Evolutionary conservation across 2,797 vertebrate species (phyloP).

Genomic region (Calcarius lapponicus): DNA sequence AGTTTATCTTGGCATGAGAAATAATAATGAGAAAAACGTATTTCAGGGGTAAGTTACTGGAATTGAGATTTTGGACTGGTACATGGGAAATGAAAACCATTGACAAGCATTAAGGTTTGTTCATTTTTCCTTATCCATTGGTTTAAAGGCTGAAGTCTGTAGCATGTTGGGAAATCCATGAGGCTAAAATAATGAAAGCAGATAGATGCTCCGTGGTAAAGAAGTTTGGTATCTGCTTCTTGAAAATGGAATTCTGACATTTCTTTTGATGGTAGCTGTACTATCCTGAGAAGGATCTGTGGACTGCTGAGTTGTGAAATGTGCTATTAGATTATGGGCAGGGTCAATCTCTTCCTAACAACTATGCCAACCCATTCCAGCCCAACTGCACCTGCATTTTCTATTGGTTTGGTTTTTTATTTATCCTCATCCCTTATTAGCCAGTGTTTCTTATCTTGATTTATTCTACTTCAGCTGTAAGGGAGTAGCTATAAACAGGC

Average conservation of each 20-base stretch:
- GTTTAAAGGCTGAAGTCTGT: slow-evolving; percentile 5
- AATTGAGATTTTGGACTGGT: neutral
- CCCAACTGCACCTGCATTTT: neutral
- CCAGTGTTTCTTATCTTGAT: neutral
- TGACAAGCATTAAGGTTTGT: slow-evolving; percentile 6
- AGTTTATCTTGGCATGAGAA: neutral
- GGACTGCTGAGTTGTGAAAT: slow-evolving; percentile 49
- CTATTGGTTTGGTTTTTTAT: neutral
- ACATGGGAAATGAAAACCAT: slow-evolving; percentile 30
- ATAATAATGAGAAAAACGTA: neutral
- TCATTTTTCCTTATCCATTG: neutral
- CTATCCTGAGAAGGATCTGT: neutral
- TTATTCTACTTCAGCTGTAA: neutral
- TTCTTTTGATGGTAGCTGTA: slow-evolving; percentile 12
- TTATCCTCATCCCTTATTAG: neutral
- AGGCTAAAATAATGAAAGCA: slow-evolving; percentile 29
- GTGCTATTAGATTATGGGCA: neutral
- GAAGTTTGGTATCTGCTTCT: slow-evolving; percentile 10
- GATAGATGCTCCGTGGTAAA: neutral
- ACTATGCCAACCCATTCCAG: neutral
- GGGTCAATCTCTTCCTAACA: neutral
- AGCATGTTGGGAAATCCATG: neutral
- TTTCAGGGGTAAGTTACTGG: neutral
- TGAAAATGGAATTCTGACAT: slow-evolving; percentile 16
- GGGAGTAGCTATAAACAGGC: neutral